Base-by-base conservation (phyloP, 2,797 vertebrate genomes). In the Sebastes matsubarae region DNA sequence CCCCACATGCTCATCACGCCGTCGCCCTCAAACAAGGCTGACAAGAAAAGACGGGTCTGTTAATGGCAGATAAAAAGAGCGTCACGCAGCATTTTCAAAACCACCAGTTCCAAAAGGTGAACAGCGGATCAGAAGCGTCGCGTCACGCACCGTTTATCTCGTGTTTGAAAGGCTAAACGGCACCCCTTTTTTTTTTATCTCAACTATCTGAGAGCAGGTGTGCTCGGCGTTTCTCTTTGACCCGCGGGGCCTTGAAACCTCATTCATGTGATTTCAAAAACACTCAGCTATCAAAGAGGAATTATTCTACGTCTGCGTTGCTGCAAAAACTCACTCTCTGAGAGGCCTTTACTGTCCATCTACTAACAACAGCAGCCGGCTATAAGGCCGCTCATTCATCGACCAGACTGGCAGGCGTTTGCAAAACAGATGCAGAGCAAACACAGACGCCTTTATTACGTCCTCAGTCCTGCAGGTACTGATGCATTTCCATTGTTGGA, bases 51-150 rank as follows among this genome's bases (percentile, higher is more conserved):
- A 67, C 4, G 12, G 0, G 20, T 7, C 58, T 46, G 46, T 60
- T 73, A 52, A 72, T n/a, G n/a, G 12, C 36, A 29, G n/a, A 4
- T 46, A 50, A 36, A 25, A 9, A 25, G 54, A 61, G 42, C 5
- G 1, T 61, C 68, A 12, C 0, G 42, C 22, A 20, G 27, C 73
- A 6, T 16, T 63, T 71, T 57, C 7, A 65, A 65, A 71, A 29
- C 18, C 59, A 29, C 11, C 75, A 24, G 30, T 29, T 70, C 32
- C 50, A 57, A 79, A 83, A 84, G 77, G 24, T 59, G 68, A 82
- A 22, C 30, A 18, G 4, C 8, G 2, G 72, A 3, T 81, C 59
- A 83, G 67, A 68, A 25, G 61, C 12, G 1, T 2, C 1, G 20
- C 10, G 14, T 79, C 72, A 69, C 2, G 8, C 76, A 14, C 29